Conservation (phyloP, 2,113 vertebrate species). For the Halcyon malimbica region DNA sequence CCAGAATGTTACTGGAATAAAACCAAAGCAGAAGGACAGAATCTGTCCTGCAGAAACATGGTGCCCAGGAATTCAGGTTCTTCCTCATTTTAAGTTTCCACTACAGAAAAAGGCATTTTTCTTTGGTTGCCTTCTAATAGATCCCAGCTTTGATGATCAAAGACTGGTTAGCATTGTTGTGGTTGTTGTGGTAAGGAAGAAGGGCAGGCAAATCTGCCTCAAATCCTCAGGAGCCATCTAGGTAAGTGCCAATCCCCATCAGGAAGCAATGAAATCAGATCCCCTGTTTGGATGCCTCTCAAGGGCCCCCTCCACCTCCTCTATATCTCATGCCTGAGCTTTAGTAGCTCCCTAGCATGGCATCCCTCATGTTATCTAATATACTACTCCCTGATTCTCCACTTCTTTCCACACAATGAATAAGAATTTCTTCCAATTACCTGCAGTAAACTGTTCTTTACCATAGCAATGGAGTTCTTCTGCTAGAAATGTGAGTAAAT, state of each 20-base stretch:
- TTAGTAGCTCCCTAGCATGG: background rate
- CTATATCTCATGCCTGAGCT: background rate
- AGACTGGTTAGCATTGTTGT: background rate
- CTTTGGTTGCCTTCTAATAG: background rate
- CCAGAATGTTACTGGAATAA: background rate
- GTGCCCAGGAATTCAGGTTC: background rate
- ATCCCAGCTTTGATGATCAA: background rate
- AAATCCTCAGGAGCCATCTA: background rate
- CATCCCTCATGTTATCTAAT: background rate
- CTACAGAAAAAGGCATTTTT: background rate
- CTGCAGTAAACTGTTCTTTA: background rate
- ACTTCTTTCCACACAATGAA: background rate
- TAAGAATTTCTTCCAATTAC: background rate
- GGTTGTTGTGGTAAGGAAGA: background rate
- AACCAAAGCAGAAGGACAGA: background rate
- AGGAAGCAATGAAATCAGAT: background rate
- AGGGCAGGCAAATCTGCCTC: background rate
- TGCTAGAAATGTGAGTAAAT: slow-evolving; percentile 9
- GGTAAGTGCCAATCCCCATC: background rate
- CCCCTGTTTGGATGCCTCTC: background rate
- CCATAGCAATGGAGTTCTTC: background rate
- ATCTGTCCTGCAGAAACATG: background rate
- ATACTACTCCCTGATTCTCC: background rate
- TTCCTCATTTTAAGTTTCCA: background rate
- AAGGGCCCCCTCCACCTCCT: background rate